Conservation (phyloP, 1,140 invertebrate genomes). For the Oedothorax gibbosus region DNA sequence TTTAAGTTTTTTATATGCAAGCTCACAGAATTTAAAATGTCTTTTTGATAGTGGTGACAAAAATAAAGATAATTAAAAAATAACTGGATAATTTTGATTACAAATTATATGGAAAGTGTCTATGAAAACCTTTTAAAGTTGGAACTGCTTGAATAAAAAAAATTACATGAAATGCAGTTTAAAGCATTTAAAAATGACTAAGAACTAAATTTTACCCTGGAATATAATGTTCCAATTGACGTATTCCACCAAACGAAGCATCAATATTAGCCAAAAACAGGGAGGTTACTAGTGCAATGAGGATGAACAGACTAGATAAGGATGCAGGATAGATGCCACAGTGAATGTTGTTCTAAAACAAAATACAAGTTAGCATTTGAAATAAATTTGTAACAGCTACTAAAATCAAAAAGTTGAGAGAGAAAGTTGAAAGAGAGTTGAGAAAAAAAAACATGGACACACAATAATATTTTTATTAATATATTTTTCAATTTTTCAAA, state of each 20-base stretch:
- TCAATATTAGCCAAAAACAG: constrained; percentile 67
- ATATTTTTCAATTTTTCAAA: too few relatives aligned
- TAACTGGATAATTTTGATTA: too few relatives aligned
- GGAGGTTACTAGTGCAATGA: constrained; percentile 79
- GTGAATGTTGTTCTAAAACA: constrained; percentile 88
- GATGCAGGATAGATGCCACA: constrained; percentile 96
- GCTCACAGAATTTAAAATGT: too few relatives aligned
- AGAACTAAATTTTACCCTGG: constrained; percentile 73
- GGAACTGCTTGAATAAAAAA: background rate
- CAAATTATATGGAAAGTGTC: too few relatives aligned
- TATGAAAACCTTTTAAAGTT: too few relatives aligned
- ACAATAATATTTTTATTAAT: too few relatives aligned
- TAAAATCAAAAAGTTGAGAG: too few relatives aligned
- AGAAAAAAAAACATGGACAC: too few relatives aligned
- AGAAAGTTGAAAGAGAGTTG: too few relatives aligned
- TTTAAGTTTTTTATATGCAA: too few relatives aligned
- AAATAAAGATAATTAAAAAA: background rate
- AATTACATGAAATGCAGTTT: background rate
- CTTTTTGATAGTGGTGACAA: background rate
- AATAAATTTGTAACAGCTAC: too few relatives aligned
- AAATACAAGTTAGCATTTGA: too few relatives aligned
- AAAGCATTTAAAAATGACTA: background rate
- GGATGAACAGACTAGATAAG: constrained; percentile 84
- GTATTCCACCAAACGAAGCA: constrained; percentile 79
- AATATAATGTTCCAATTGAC: constrained; percentile 74